Evolutionary conservation across 1,140 invertebrate species (phyloP).

Genomic region (Temnothorax longispinosus): DNA sequence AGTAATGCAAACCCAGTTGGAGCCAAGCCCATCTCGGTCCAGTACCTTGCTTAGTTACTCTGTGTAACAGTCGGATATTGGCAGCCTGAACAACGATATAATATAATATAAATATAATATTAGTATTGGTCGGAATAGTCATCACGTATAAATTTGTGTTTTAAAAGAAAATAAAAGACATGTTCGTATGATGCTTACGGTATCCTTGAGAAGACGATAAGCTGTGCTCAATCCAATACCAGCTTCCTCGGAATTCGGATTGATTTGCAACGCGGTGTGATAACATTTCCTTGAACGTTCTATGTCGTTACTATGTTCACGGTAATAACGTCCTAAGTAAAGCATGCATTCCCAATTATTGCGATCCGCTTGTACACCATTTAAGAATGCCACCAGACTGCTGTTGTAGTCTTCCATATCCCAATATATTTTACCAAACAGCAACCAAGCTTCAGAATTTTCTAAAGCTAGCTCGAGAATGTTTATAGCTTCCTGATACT

Average conservation of each 20-base stretch:
- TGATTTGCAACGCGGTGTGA: conserved; percentile 92
- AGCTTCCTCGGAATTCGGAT: conserved; percentile 88
- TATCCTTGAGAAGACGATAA: conserved; percentile 89
- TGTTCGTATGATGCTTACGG: conserved; percentile 82
- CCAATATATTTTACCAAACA: conserved; percentile 90
- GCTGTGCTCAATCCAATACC: conserved; percentile 91
- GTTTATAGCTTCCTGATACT: conserved; percentile 86
- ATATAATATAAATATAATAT: no score
- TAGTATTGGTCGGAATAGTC: background rate
- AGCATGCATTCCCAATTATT: conserved; percentile 91
- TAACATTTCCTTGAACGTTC: conserved; percentile 92
- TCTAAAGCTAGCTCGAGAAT: conserved; percentile 85
- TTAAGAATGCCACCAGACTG: conserved; percentile 88
- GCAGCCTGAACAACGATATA: conserved; percentile 85
- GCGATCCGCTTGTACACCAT: conserved; percentile 91
- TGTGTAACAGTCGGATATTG: conserved; percentile 89
- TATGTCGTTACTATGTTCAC: conserved; percentile 86
- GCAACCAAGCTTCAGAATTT: conserved; percentile 87
- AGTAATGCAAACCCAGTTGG: conserved; percentile 91
- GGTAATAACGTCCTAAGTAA: conserved; percentile 92
- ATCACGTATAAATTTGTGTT: background rate
- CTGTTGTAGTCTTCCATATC: conserved; percentile 87
- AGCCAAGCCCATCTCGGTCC: conserved; percentile 93
- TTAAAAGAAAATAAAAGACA: background rate
- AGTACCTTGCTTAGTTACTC: conserved; percentile 85